Evolutionary conservation across 2,113 vertebrate species (phyloP).

Genomic region (Ceyx margarethae): DNA sequence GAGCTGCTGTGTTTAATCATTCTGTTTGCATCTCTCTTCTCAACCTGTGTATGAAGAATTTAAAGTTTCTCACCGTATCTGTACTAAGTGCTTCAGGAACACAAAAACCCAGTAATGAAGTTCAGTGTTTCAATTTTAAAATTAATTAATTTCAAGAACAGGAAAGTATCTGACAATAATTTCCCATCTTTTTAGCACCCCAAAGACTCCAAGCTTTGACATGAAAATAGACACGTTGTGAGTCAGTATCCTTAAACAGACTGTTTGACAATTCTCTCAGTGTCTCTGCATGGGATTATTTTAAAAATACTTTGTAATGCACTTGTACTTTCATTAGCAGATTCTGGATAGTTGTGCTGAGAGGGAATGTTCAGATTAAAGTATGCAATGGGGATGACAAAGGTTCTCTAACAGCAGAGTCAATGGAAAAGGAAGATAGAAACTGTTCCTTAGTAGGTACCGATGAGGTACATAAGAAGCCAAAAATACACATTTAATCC

Average conservation of each 20-base stretch:
- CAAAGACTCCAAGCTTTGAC: not conserved
- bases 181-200: not conserved
- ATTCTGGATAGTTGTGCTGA: not conserved
- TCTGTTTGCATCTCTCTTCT: not conserved
- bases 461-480: not conserved
- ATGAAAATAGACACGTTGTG: not conserved
- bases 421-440: not conserved
- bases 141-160: not conserved
- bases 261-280: not conserved
- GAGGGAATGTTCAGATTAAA: not conserved
- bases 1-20: not conserved
- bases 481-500: accelerated
- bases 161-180: not conserved
- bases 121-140: not conserved
- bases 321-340: not conserved
- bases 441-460: not conserved
- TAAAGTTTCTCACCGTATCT: not conserved
- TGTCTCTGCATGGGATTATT: not conserved
- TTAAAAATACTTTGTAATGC: not conserved
- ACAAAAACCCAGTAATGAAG: not conserved
- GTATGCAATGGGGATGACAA: accelerated
- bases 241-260: not conserved
- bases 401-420: not conserved
- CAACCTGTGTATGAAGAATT: not conserved
- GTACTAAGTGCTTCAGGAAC: not conserved